Conservation (phyloP, 2,797 vertebrate species). For the Pipistrellus pipistrellus region DNA sequence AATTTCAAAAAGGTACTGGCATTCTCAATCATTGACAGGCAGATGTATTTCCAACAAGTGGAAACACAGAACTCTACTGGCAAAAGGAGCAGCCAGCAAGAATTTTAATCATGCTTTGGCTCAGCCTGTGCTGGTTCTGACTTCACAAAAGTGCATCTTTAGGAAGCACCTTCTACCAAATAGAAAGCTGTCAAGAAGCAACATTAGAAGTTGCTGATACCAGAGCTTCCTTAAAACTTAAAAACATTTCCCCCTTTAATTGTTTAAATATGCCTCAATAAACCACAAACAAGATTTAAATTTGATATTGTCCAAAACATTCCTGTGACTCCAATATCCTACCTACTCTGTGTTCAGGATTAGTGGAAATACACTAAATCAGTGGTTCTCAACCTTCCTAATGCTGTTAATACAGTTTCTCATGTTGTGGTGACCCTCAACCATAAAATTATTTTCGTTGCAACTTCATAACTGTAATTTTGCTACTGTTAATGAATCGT, state of each 20-base stretch:
- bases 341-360: not conserved
- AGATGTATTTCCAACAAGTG: slow-evolving; percentile 61
- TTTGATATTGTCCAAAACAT: slow-evolving; percentile 37
- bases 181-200: slow-evolving; percentile 62
- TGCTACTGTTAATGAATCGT: too few relatives aligned
- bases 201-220: slow-evolving; percentile 45
- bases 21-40: not conserved
- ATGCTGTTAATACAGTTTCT: too few relatives aligned
- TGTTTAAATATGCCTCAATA: slow-evolving; percentile 62
- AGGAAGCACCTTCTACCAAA: slow-evolving; percentile 67
- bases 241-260: not conserved
- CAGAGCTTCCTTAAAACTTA: slow-evolving; percentile 47
- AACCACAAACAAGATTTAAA: slow-evolving; percentile 68
- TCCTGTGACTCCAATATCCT: slow-evolving; percentile 13
- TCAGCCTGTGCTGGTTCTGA: not conserved
- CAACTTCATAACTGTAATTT: too few relatives aligned
- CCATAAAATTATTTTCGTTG: too few relatives aligned
- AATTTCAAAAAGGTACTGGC: slow-evolving; percentile 31
- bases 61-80: slow-evolving; percentile 42
- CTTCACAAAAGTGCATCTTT: slow-evolving; percentile 64
- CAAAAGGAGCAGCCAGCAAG: slow-evolving; percentile 47
- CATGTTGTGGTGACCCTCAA: too few relatives aligned
- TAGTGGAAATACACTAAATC: slow-evolving; percentile 18
- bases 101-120: slow-evolving; percentile 69
- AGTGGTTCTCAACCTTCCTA: too few relatives aligned